Base-by-base conservation (phyloP, 2,888 invertebrate species). In the Hydraecia micacea region DNA sequence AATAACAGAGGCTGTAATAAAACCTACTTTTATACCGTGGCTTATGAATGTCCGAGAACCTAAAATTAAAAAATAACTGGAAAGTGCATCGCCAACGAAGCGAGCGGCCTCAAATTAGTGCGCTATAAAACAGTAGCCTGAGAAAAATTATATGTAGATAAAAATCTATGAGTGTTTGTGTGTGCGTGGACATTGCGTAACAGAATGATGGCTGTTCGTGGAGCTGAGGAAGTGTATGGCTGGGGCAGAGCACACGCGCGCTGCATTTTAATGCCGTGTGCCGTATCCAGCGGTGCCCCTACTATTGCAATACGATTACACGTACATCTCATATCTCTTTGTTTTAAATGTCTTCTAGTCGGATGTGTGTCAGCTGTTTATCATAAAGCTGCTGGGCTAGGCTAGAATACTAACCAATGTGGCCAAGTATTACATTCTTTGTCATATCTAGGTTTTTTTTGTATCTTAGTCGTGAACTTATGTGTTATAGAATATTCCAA, bases 181-280 rank as follows among this genome's bases (percentile, higher is more conserved):
- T 77, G 77, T 88, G 85, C 87, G 87, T 89, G 91, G 89, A 88
- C 88, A 89, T 92, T 89, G 90, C 91, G 90, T 91, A 92, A 91
- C 89, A 87, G 89, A 89, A 79, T 89, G 91, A 88, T 90, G 88
- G 88, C 80, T 84, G 73, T 77, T 72, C 85, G 84, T 79, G 77
- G 81, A 78, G 82, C 86, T 66, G 82, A 88, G 91, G 91, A 90
- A 90, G 88, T 84, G 87, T 85, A 84, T 84, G 85, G 90, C 79
- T 82, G 86, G 88, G 88, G 89, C 86, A 87, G 90, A 85, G 81
- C 87, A 87, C 83, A 92, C 94, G 93, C 91, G 93, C 87, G 88
- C 90, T 91, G 94, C 93, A 94, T 94, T 90, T 90, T 94, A 94
- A 95, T 94, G 89, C 85, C 79, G 78, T 87, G 90, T 86, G 90